Evolutionary conservation across 2,888 invertebrate genomes (phyloP).

Genomic region (Eucera pruinosa): DNA sequence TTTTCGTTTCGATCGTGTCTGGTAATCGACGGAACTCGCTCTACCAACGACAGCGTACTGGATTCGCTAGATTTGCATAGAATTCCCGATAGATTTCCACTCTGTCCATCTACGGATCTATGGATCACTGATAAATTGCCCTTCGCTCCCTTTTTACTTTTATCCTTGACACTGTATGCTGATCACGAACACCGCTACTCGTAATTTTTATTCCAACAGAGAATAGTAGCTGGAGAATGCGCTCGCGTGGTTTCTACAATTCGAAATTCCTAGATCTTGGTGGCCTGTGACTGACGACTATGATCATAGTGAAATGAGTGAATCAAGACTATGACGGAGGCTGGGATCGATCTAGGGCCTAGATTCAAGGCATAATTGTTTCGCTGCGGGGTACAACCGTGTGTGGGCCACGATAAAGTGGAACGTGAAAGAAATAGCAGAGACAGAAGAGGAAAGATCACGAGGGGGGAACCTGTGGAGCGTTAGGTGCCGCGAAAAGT

Average conservation of each 20-base stretch:
- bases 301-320: not conserved
- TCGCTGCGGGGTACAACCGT: not conserved
- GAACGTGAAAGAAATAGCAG: conserved; percentile 15
- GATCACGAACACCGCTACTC: not conserved
- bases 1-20: not conserved
- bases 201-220: not conserved
- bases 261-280: conserved; percentile 11
- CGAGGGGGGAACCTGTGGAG: conserved; percentile 31
- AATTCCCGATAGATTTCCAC: conserved; percentile 6
- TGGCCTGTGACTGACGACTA: conserved; percentile 8
- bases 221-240: not conserved
- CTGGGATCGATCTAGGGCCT: conserved; percentile 8
- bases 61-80: conserved; percentile 22
- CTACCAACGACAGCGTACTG: not conserved
- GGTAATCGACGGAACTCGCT: conserved; percentile 11
- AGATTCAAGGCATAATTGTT: not conserved
- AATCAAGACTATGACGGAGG: not conserved
- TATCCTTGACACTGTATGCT: not conserved
- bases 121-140: conserved; percentile 2
- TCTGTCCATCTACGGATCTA: not conserved
- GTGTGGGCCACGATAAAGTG: conserved; percentile 8
- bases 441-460: conserved; percentile 11
- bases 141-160: not conserved
- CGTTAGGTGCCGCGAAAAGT: conserved; percentile 20
- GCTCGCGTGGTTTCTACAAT: not conserved